Conservation (phyloP, 53 echinoderm and acorn worm species). For the Hippasteria phrygiana region DNA sequence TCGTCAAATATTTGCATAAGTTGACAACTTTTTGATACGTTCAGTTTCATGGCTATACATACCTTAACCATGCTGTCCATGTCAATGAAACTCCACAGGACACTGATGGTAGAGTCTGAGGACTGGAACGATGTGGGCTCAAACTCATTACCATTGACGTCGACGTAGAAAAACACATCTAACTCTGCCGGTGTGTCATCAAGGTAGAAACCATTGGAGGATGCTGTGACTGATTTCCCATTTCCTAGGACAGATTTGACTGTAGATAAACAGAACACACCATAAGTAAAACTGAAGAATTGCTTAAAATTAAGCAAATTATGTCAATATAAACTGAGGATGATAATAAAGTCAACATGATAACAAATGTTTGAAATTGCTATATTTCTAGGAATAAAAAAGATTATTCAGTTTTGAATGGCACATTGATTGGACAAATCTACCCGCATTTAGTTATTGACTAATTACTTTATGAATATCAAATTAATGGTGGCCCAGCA, state of each 20-base stretch:
- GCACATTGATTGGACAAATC: too few relatives aligned
- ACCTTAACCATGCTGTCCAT: slow-evolving; percentile 58
- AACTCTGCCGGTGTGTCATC: slow-evolving; percentile 60
- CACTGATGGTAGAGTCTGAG: slow-evolving; percentile 59
- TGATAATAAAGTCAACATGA: too few relatives aligned
- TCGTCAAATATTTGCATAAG: too few relatives aligned
- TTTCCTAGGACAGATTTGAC: slow-evolving; percentile 58
- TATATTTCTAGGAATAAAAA: too few relatives aligned
- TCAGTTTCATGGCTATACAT: background rate
- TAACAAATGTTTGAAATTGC: too few relatives aligned
- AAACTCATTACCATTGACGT: slow-evolving; percentile 3
- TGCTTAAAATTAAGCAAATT: background rate
- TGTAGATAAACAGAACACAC: background rate
- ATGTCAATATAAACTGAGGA: too few relatives aligned
- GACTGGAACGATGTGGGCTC: slow-evolving; percentile 54
- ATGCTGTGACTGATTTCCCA: slow-evolving; percentile 28
- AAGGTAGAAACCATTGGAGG: slow-evolving; percentile 65
- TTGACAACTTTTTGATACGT: too few relatives aligned
- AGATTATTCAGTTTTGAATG: too few relatives aligned
- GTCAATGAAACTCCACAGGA: slow-evolving; percentile 62
- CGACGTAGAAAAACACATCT: slow-evolving; percentile 56
- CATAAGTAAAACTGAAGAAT: background rate
- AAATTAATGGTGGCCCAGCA: too few relatives aligned
- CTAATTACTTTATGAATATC: too few relatives aligned
- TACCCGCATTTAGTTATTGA: too few relatives aligned